Evolutionary conservation across 2,113 vertebrate species (phyloP).

Genomic region (Bettongia penicillata): DNA sequence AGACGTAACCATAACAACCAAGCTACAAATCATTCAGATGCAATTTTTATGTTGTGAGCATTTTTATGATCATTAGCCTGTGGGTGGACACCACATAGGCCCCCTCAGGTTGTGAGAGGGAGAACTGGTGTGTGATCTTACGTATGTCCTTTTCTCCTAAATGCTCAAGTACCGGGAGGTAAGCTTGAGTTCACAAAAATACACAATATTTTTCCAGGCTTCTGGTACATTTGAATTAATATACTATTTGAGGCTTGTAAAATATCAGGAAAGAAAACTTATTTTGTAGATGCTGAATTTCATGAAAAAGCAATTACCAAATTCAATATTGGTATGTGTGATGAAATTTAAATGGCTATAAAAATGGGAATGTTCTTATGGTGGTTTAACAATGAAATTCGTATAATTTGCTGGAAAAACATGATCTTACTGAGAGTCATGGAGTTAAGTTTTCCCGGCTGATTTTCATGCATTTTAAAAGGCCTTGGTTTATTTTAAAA

Average conservation of each 20-base stretch:
- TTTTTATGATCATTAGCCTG: not conserved
- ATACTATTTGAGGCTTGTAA: constrained; percentile 43
- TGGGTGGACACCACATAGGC: not conserved
- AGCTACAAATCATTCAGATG: not conserved
- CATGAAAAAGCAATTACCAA: constrained; percentile 39
- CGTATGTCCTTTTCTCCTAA: not conserved
- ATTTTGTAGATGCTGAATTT: constrained; percentile 42
- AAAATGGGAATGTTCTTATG: constrained; percentile 56
- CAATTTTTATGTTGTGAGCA: not conserved
- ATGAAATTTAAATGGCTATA: constrained; percentile 56
- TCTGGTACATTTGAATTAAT: constrained; percentile 47
- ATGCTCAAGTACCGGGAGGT: constrained; percentile 21
- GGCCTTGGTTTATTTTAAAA: constrained; percentile 74
- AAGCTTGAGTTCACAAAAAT: not conserved
- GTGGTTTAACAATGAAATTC: constrained; percentile 61
- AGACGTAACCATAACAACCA: not conserved
- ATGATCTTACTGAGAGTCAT: not conserved
- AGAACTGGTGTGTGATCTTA: not conserved
- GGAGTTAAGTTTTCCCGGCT: constrained; percentile 52
- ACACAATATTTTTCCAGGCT: constrained; percentile 29
- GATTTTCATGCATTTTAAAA: constrained; percentile 59
- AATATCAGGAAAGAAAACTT: constrained; percentile 52
- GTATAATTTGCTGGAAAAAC: constrained; percentile 57
- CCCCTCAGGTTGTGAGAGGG: not conserved
- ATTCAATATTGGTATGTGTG: constrained; percentile 29